Conservation (phyloP, 1,140 invertebrate species). For the Pararge aegeria region DNA sequence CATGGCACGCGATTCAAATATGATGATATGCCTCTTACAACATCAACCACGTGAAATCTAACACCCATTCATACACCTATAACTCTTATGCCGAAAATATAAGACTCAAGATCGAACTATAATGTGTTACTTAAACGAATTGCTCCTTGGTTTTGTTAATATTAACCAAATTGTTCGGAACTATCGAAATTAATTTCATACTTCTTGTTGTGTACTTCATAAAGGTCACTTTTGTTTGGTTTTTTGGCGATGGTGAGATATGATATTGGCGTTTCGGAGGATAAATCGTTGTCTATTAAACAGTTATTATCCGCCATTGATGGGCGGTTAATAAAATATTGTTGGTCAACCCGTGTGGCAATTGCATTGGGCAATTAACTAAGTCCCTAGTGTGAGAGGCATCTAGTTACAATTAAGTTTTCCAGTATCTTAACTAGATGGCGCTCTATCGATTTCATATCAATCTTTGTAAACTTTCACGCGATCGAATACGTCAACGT, state of each 20-base stretch:
- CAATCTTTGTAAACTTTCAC: no score
- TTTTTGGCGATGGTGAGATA: neutral
- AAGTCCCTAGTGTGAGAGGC: no score
- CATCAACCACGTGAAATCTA: conserved; percentile 34
- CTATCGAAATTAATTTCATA: neutral
- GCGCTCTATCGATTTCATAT: no score
- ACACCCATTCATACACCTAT: conserved; percentile 1
- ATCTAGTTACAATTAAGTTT: no score
- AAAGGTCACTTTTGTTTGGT: neutral
- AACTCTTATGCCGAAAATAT: conserved; percentile 25
- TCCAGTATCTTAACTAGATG: no score
- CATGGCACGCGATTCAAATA: conserved; percentile 75
- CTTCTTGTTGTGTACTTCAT: neutral
- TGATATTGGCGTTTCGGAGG: conserved; percentile 28
- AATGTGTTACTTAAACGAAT: neutral
- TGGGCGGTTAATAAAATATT: conserved; percentile 73
- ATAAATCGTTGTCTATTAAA: conserved; percentile 75
- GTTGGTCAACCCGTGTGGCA: conserved; percentile 44
- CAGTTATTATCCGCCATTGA: conserved; percentile 71
- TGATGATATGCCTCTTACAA: conserved; percentile 71
- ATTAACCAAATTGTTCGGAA: conserved; percentile 11
- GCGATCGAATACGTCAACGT: no score
- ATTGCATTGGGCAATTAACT: conserved; percentile 39
- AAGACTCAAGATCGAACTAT: conserved; percentile 12
- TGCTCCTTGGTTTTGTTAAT: conserved; percentile 6